Percentiles rank a stretch among this genome's conserved stretches.
phyloP scores from a whole-genome alignment of 1,140 invertebrate species.

The Amphibalanus amphitrite region DNA sequence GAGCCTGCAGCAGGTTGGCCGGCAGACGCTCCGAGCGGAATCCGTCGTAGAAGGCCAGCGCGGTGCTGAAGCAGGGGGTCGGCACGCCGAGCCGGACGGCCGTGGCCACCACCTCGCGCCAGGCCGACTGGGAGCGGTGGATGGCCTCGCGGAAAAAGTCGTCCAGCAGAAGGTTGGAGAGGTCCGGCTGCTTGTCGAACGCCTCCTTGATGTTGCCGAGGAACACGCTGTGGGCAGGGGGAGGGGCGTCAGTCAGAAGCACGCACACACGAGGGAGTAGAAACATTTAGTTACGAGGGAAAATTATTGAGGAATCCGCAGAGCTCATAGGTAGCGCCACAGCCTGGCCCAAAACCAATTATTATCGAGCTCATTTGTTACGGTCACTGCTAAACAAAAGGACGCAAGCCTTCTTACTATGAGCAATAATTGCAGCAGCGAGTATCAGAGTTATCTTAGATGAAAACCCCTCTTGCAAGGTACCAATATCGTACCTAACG shows the following conservation, averaged over 20 bases:
- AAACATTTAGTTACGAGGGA: too few species aligned
- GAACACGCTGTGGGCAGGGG: slow-evolving; percentile 48
- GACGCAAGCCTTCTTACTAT: too few species aligned
- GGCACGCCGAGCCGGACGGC: slow-evolving; percentile 63
- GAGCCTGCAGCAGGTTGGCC: slow-evolving; percentile 80
- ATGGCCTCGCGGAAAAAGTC: slow-evolving; percentile 85
- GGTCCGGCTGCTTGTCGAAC: slow-evolving; percentile 76
- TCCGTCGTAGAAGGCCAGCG: slow-evolving; percentile 93
- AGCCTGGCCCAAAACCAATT: too few species aligned
- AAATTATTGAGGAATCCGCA: too few species aligned
- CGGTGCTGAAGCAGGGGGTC: slow-evolving; percentile 76
- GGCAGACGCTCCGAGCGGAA: slow-evolving; percentile 64
- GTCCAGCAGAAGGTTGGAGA: slow-evolving; percentile 83
- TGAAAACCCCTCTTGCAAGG: too few species aligned
- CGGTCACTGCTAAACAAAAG: too few species aligned
- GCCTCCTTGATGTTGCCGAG: slow-evolving; percentile 93
- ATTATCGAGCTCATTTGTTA: too few species aligned
- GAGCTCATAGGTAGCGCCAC: too few species aligned
- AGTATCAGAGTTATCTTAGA: too few species aligned
- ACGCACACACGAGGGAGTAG: too few species aligned
- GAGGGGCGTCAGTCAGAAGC: background rate
- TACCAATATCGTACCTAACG: too few species aligned
- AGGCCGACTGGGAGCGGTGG: slow-evolving; percentile 50
- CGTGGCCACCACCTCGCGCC: slow-evolving; percentile 36
- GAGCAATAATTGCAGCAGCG: too few species aligned